Conservation (phyloP, 2,888 invertebrate genomes). For the Ypsolopha sequella region DNA sequence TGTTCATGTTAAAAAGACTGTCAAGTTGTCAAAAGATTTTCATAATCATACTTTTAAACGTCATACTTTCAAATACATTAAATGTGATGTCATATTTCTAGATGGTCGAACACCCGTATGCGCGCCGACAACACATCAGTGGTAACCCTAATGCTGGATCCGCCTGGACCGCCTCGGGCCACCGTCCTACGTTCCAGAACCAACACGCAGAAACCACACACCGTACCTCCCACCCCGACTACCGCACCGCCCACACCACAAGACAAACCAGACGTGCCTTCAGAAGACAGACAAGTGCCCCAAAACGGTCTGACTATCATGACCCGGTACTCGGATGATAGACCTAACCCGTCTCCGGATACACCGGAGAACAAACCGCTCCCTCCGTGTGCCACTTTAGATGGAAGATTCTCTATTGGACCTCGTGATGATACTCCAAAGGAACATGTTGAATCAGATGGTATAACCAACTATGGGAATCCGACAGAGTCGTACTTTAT, state of each 20-base stretch:
- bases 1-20: too few relatives aligned
- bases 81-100: slow-evolving; percentile 18
- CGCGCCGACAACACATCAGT: slow-evolving; percentile 97
- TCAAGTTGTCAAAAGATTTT: too few relatives aligned
- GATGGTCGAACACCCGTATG: slow-evolving; percentile 88
- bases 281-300: slow-evolving; percentile 27
- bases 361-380: slow-evolving; percentile 25
- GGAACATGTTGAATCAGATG: slow-evolving; percentile 11
- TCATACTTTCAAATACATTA: too few relatives aligned
- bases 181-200: slow-evolving; percentile 68
- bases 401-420: slow-evolving; percentile 25
- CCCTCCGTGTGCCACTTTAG: slow-evolving; percentile 44
- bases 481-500: slow-evolving; percentile 63
- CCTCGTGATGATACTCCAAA: slow-evolving; percentile 17
- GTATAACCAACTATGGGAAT: slow-evolving; percentile 54
- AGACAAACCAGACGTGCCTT: slow-evolving; percentile 15
- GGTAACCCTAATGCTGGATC: slow-evolving; percentile 90
- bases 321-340: slow-evolving; percentile 57
- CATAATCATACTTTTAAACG: too few relatives aligned
- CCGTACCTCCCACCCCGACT: slow-evolving; percentile 12
- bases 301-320: slow-evolving; percentile 61
- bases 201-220: slow-evolving; percentile 20
- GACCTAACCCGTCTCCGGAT: slow-evolving; percentile 22
- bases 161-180: slow-evolving; percentile 83
- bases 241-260: slow-evolving; percentile 13